phyloP scores from a whole-genome alignment of 2,888 invertebrate species.

The Lithodes maja region DNA sequence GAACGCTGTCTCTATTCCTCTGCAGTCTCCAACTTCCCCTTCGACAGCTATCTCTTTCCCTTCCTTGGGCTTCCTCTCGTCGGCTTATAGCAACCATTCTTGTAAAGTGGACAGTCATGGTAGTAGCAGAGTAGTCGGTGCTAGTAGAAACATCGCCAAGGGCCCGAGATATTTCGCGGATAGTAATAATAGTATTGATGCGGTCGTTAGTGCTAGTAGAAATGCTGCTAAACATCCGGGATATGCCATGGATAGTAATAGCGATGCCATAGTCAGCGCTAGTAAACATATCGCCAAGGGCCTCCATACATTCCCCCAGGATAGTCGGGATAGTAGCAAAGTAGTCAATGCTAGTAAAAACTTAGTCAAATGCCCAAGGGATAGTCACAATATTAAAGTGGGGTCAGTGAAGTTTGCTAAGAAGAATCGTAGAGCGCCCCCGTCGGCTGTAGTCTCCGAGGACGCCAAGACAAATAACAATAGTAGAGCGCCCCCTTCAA shows the following conservation, averaged over 20 bases:
- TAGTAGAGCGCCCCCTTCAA: background rate
- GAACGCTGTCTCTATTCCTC: too few relatives aligned
- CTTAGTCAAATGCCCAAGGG: slow-evolving; percentile 46
- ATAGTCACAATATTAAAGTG: slow-evolving; percentile 34
- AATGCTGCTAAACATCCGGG: too few relatives aligned
- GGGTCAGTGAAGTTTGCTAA: slow-evolving; percentile 60
- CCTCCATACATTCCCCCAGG: background rate
- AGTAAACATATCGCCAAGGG: too few relatives aligned
- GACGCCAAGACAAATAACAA: background rate
- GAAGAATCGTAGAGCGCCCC: background rate
- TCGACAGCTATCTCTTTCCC: background rate
- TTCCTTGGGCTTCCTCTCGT: slow-evolving; percentile 35
- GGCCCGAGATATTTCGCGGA: slow-evolving; percentile 38
- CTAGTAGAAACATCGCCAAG: slow-evolving; percentile 45
- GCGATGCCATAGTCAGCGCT: too few relatives aligned
- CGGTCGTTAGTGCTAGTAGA: background rate
- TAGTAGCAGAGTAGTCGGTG: slow-evolving; percentile 37
- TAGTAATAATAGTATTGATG: slow-evolving; percentile 13
- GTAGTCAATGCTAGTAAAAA: slow-evolving; percentile 47
- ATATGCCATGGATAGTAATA: too few relatives aligned
- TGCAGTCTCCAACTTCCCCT: too few relatives aligned
- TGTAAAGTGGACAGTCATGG: background rate
- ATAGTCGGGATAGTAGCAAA: slow-evolving; percentile 20
- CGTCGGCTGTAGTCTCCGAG: background rate
- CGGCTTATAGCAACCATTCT: slow-evolving; percentile 15